Percentiles rank a stretch among this genome's conserved stretches.
Conservation (phyloP, 2,888 invertebrate genomes). For the Danaus chrysippus region DNA sequence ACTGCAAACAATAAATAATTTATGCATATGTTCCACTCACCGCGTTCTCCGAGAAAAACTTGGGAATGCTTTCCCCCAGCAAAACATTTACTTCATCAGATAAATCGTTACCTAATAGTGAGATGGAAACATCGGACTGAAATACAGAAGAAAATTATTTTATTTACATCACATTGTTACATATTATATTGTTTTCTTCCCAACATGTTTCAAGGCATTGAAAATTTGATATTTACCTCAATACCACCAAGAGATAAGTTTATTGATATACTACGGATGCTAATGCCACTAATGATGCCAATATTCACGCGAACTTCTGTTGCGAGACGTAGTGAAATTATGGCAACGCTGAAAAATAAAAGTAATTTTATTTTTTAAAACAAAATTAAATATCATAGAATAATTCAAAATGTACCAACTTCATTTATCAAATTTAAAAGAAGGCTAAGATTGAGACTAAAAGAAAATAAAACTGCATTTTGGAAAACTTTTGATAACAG, state of each 20-base stretch:
- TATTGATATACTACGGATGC: slow-evolving; percentile 40
- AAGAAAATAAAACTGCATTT: no score
- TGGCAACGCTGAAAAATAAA: slow-evolving; percentile 38
- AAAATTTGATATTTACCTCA: not conserved
- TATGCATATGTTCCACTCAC: slow-evolving; percentile 14
- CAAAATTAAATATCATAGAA: no score
- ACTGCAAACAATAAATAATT: not conserved
- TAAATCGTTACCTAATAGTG: slow-evolving; percentile 8
- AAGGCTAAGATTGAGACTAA: no score
- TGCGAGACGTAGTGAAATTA: slow-evolving; percentile 37
- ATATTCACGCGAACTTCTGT: slow-evolving; percentile 42
- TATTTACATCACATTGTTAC: not conserved
- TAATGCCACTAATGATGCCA: slow-evolving; percentile 45
- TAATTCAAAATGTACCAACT: no score
- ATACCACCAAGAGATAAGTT: slow-evolving; percentile 32
- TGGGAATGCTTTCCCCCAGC: slow-evolving; percentile 12
- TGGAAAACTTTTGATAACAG: no score
- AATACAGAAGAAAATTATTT: slow-evolving; percentile 6
- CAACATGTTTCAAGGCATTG: not conserved
- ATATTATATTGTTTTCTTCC: no score
- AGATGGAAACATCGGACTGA: slow-evolving; percentile 20
- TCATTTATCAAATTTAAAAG: no score
- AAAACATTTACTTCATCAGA: slow-evolving; percentile 15
- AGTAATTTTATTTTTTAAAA: not conserved
- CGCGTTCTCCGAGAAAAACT: slow-evolving; percentile 11